These are phyloP conservation scores for Drosophila paulistorum DNA, from an alignment of 1,140 invertebrate species.

Conservation along the genomic window DNA sequence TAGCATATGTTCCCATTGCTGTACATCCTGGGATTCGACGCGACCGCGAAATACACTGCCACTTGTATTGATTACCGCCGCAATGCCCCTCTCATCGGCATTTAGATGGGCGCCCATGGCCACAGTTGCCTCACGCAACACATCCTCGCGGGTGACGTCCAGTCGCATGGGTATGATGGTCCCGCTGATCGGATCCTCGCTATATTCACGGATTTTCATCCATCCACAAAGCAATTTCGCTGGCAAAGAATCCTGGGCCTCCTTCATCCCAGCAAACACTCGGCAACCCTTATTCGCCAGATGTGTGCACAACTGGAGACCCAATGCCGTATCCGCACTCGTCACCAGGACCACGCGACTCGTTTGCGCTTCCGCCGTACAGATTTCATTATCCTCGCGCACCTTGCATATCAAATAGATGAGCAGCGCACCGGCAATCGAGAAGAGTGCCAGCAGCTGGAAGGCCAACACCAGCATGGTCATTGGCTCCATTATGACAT, in stretches of 20 bases:
- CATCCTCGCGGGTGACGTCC: slow-evolving; percentile 91
- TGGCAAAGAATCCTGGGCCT: slow-evolving; percentile 84
- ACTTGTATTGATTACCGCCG: slow-evolving; percentile 92
- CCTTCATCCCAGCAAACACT: slow-evolving; percentile 89
- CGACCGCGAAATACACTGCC: slow-evolving; percentile 88
- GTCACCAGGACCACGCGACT: slow-evolving; percentile 88
- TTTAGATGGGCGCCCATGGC: slow-evolving; percentile 90
- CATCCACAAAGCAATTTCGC: slow-evolving; percentile 85
- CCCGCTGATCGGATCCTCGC: slow-evolving; percentile 81
- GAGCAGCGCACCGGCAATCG: slow-evolving; percentile 90
- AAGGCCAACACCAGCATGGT: slow-evolving; percentile 90
- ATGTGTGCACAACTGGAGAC: slow-evolving; percentile 86
- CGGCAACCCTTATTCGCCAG: slow-evolving; percentile 88
- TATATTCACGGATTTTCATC: slow-evolving; percentile 86
- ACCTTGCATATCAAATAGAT: slow-evolving; percentile 90
- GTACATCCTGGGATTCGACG: slow-evolving; percentile 88
- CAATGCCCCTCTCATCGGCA: slow-evolving; percentile 91
- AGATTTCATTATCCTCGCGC: slow-evolving; percentile 82
- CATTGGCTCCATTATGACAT: slow-evolving; percentile 88
- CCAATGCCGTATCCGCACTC: slow-evolving; percentile 89
- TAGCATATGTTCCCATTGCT: slow-evolving; percentile 90
- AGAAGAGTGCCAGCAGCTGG: slow-evolving; percentile 90
- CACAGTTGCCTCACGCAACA: slow-evolving; percentile 90
- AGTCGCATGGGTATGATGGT: slow-evolving; percentile 88
- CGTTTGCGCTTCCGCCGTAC: slow-evolving; percentile 68